Conservation (phyloP, 2,113 vertebrate genomes). For the Oncorhynchus kisutch region DNA sequence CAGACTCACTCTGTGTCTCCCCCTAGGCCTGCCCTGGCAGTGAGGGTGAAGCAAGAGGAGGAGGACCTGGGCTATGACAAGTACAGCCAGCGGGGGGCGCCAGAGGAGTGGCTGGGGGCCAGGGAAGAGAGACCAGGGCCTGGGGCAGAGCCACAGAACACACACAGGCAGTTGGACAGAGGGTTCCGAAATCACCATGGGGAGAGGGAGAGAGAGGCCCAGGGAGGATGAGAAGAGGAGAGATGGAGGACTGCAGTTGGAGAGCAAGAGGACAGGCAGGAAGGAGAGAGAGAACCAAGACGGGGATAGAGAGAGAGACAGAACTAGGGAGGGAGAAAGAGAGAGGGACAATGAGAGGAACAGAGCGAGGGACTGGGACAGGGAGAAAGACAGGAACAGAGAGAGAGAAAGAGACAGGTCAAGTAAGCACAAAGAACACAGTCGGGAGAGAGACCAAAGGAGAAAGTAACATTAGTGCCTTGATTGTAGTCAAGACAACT, state of each 20-base stretch:
- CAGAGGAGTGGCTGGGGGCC: not conserved
- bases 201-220: slow-evolving; percentile 16
- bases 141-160: slow-evolving; percentile 18
- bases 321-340: slow-evolving; percentile 23
- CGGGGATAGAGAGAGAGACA: slow-evolving; percentile 11
- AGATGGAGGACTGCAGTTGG: not conserved
- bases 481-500: no score
- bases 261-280: slow-evolving; percentile 22
- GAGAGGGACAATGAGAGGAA: not conserved
- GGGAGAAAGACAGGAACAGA: slow-evolving; percentile 15
- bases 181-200: slow-evolving; percentile 33
- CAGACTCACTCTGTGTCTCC: slow-evolving; percentile 21
- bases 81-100: slow-evolving; percentile 50
- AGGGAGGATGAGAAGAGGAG: not conserved
- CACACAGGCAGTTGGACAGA: slow-evolving; percentile 27
- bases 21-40: slow-evolving; percentile 22
- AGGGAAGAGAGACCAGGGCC: slow-evolving; percentile 33
- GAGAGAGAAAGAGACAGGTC: slow-evolving; percentile 16
- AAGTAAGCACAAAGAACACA: slow-evolving; percentile 3
- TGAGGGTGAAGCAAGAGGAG: slow-evolving; percentile 79
- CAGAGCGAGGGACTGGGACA: slow-evolving; percentile 12
- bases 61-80: slow-evolving; percentile 77
- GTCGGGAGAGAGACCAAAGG: slow-evolving; percentile 29
- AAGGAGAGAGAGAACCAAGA: not conserved
- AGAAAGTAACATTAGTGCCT: not conserved